Evolutionary conservation across 2,113 vertebrate genomes (phyloP).

Genomic region (Muntiacus muntjak): DNA sequence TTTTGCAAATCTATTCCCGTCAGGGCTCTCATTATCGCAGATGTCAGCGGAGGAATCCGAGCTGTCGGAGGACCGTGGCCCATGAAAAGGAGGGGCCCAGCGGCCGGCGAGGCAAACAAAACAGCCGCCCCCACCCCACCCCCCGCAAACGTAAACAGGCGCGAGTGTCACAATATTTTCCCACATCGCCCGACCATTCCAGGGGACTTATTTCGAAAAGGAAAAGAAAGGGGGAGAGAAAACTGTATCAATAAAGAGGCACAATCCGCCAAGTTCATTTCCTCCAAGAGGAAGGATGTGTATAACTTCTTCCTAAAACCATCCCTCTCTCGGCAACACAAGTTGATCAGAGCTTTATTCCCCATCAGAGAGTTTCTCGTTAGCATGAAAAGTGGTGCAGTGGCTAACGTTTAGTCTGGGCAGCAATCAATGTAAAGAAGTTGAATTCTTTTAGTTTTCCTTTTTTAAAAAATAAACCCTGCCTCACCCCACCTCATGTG

Average conservation of each 20-base stretch:
- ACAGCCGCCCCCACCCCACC: not conserved
- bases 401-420: not conserved
- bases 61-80: conserved; percentile 48
- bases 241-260: not conserved
- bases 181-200: conserved; percentile 58
- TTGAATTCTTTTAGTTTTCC: not conserved
- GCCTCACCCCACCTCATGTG: not conserved
- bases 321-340: not conserved
- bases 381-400: not conserved
- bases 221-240: not conserved
- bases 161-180: conserved; percentile 71
- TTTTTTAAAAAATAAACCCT: not conserved
- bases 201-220: not conserved
- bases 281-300: not conserved
- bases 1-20: conserved; percentile 68
- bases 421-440: not conserved
- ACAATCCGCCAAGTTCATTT: not conserved
- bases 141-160: conserved; percentile 39
- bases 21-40: conserved; percentile 62
- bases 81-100: conserved; percentile 51
- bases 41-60: conserved; percentile 72
- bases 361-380: not conserved
- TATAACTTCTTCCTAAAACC: not conserved
- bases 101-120: not conserved
- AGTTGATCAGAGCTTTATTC: not conserved